Conservation (phyloP, 2,888 invertebrate genomes). For the Agrypnus murinus region DNA sequence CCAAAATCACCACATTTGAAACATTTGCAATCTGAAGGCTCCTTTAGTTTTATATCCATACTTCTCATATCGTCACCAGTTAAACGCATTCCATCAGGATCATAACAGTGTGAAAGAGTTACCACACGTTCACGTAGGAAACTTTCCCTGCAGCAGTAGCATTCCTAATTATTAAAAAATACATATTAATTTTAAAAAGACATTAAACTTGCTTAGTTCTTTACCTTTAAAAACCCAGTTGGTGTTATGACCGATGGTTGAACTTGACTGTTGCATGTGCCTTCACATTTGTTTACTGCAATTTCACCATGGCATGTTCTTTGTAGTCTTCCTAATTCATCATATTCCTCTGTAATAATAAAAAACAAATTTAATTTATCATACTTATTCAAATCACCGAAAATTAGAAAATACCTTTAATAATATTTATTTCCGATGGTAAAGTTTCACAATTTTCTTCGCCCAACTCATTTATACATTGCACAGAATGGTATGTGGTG, state of each 20-base stretch:
- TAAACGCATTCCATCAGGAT: slow-evolving; percentile 88
- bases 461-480: slow-evolving; percentile 63
- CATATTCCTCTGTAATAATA: slow-evolving; percentile 89
- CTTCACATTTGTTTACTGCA: slow-evolving; percentile 94
- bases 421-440: slow-evolving; percentile 89
- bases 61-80: slow-evolving; percentile 80
- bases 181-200: background rate
- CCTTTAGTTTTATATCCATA: slow-evolving; percentile 89
- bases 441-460: slow-evolving; percentile 91
- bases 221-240: slow-evolving; percentile 92
- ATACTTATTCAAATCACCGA: slow-evolving; percentile 28
- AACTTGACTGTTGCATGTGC: slow-evolving; percentile 92
- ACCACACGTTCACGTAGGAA: slow-evolving; percentile 87
- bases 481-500: slow-evolving; percentile 18
- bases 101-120: slow-evolving; percentile 88
- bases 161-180: slow-evolving; percentile 80
- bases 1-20: slow-evolving; percentile 92
- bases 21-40: slow-evolving; percentile 93
- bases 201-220: background rate
- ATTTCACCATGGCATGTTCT: slow-evolving; percentile 93
- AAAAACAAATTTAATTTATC: slow-evolving; percentile 55
- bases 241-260: slow-evolving; percentile 92
- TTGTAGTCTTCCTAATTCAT: slow-evolving; percentile 87
- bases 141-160: slow-evolving; percentile 93
- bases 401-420: slow-evolving; percentile 79